These are phyloP conservation scores for Ferdinandea cuprea DNA, from an alignment of 2,888 invertebrate species.

Conservation along the genomic window DNA sequence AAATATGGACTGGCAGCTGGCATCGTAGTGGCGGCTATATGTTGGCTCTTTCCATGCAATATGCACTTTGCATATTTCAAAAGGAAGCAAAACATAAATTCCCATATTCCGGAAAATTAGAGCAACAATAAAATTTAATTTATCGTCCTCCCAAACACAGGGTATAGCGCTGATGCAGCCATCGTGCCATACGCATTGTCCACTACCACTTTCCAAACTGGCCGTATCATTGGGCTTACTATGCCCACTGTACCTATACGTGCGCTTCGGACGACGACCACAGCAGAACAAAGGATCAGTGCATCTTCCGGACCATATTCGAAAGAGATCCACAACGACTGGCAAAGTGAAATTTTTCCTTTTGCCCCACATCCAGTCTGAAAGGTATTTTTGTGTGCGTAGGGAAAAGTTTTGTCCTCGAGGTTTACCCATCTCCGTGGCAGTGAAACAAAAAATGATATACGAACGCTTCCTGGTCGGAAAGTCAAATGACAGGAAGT, in stretches of 20 bases:
- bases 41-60: slow-evolving; percentile 75
- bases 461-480: slow-evolving; percentile 75
- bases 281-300: slow-evolving; percentile 44
- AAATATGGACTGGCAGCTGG: slow-evolving; percentile 72
- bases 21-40: slow-evolving; percentile 68
- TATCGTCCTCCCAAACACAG: slow-evolving; percentile 57
- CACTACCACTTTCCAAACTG: slow-evolving; percentile 58
- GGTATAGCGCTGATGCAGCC: slow-evolving; percentile 1
- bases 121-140: slow-evolving; percentile 78
- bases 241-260: slow-evolving; percentile 20
- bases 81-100: slow-evolving; percentile 78
- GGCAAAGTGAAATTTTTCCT: slow-evolving; percentile 50
- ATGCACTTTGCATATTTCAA: slow-evolving; percentile 78
- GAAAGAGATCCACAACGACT: slow-evolving; percentile 61
- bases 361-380: slow-evolving; percentile 24
- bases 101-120: slow-evolving; percentile 79
- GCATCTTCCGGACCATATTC: slow-evolving; percentile 73
- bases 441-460: slow-evolving; percentile 69
- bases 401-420: slow-evolving; percentile 58
- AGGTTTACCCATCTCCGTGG: slow-evolving; percentile 57
- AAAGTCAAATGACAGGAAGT: slow-evolving; percentile 76
- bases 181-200: slow-evolving; percentile 33
- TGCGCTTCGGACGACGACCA: slow-evolving; percentile 9
- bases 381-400: slow-evolving; percentile 44
- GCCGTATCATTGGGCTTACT: slow-evolving; percentile 62